phyloP scores from a whole-genome alignment of 2,888 invertebrate genomes.

The Drosophila infuscata region DNA sequence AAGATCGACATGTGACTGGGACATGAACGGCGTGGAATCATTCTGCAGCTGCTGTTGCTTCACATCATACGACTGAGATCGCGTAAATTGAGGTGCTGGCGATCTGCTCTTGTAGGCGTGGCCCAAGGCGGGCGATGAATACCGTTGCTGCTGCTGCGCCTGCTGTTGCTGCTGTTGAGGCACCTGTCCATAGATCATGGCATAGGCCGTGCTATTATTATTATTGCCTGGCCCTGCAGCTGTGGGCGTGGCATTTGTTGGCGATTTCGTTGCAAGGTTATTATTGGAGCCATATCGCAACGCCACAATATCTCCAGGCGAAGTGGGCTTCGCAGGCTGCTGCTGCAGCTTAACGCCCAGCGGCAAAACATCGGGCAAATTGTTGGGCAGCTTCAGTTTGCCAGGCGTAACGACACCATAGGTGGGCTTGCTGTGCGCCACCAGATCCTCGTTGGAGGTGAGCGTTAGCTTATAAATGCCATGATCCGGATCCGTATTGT shows the following conservation, averaged over 20 bases:
- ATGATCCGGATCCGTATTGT: slow-evolving; percentile 88
- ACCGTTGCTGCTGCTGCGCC: slow-evolving; percentile 67
- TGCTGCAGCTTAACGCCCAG: slow-evolving; percentile 86
- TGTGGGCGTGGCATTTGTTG: slow-evolving; percentile 58
- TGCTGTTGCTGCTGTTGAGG: slow-evolving; percentile 40
- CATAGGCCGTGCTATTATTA: slow-evolving; percentile 53
- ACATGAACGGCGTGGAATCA: slow-evolving; percentile 77
- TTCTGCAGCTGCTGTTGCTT: slow-evolving; percentile 73
- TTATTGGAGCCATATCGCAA: slow-evolving; percentile 83
- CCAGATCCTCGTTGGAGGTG: slow-evolving; percentile 87
- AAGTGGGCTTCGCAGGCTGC: slow-evolving; percentile 64
- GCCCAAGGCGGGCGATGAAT: slow-evolving; percentile 80
- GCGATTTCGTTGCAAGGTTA: slow-evolving; percentile 74
- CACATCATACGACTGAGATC: slow-evolving; percentile 84
- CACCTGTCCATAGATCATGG: slow-evolving; percentile 63
- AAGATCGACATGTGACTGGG: slow-evolving; percentile 84
- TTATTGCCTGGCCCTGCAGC: slow-evolving; percentile 8
- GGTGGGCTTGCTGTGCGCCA: slow-evolving; percentile 74
- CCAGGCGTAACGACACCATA: slow-evolving; percentile 69
- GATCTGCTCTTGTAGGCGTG: slow-evolving; percentile 64
- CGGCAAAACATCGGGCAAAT: slow-evolving; percentile 87
- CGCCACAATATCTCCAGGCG: slow-evolving; percentile 74
- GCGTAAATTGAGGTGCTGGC: slow-evolving; percentile 69
- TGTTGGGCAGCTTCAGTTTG: slow-evolving; percentile 84
- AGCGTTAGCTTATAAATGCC: slow-evolving; percentile 91